Evolutionary conservation across 2,888 invertebrate species (phyloP), one percentile per base, ranked within the genome.

Genomic region (Acrobasis repandana): DNA sequence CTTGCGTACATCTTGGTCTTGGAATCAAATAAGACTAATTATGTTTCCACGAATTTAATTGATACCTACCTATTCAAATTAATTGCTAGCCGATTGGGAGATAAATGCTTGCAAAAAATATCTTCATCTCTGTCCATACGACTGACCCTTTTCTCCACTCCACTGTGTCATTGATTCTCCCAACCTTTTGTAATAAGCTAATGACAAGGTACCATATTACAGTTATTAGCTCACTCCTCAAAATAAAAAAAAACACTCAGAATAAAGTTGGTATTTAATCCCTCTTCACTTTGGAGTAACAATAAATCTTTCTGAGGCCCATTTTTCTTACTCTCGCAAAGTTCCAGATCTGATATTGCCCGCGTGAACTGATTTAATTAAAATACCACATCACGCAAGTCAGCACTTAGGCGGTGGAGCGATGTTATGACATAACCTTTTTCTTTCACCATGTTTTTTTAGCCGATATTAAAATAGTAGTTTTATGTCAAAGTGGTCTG

Each of bases 311-410:
- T 48, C 10, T 16, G 28, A n/a, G 18, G 6, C 47, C 9, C 33
- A 57, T 47, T 33, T 57, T 47, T 20, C 33, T 57, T 46, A 14
- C 15, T 14, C 47, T 15, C 47, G 28, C 33, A 16, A 49, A 51
- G 34, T 51, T 51, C 51, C 34, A 51, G 34, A 51, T 51, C 51
- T 51, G 51, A 51, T 51, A 51, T 51, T 51, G 34, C 51, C 51
- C 15, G 57, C 47, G 28, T 33, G 47, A 57, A 56, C 28, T 47
- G 56, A 56, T 28, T 47, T 33, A 46, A 56, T 46, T 47, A 56
- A 56, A 46, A 56, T 33, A 56, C 56, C 43, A 47, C 46, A 34
- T 51, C 51, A 51, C 51, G 51, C 51, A 51, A 51, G 51, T 51
- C 51, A 51, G 51, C 51, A 34, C 51, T 51, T 51, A 34, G 51